Percentiles rank a stretch among this genome's conserved stretches.
Evolutionary conservation across 2,797 vertebrate genomes (phyloP).

Genomic region (Chromis chromis): DNA sequence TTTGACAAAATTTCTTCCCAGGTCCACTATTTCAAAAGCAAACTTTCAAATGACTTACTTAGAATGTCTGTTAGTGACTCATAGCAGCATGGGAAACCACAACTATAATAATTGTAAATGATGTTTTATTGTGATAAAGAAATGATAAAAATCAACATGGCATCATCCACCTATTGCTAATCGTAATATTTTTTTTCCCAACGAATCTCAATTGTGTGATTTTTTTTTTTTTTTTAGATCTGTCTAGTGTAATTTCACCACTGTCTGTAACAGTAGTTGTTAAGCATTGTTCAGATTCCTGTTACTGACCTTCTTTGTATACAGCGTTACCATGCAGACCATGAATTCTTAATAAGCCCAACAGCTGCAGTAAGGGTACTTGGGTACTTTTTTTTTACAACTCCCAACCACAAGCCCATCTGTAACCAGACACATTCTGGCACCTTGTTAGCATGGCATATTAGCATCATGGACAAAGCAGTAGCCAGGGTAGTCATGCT

Average conservation of each 20-base stretch:
- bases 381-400: constrained; percentile 27
- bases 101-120: no score
- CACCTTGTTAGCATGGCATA: constrained; percentile 51
- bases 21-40: not conserved
- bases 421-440: constrained; percentile 59
- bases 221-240: constrained; percentile 14
- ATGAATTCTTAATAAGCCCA: constrained; percentile 78
- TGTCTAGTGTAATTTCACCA: constrained; percentile 27
- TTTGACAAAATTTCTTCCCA: not conserved
- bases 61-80: not conserved
- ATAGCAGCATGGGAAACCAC: not conserved
- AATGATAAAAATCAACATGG: not conserved
- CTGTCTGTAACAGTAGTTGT: constrained; percentile 67
- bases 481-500: constrained; percentile 53
- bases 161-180: not conserved
- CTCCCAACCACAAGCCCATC: constrained; percentile 14
- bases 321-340: constrained; percentile 74
- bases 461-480: constrained; percentile 33
- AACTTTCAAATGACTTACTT: not conserved
- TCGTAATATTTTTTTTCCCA: not conserved
- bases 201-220: constrained; percentile 8
- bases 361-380: constrained; percentile 68
- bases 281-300: constrained; percentile 80
- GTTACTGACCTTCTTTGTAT: constrained; percentile 66
- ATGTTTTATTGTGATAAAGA: no score